phyloP scores from a whole-genome alignment of 2,888 invertebrate genomes.

The Aspidiotus destructor region DNA sequence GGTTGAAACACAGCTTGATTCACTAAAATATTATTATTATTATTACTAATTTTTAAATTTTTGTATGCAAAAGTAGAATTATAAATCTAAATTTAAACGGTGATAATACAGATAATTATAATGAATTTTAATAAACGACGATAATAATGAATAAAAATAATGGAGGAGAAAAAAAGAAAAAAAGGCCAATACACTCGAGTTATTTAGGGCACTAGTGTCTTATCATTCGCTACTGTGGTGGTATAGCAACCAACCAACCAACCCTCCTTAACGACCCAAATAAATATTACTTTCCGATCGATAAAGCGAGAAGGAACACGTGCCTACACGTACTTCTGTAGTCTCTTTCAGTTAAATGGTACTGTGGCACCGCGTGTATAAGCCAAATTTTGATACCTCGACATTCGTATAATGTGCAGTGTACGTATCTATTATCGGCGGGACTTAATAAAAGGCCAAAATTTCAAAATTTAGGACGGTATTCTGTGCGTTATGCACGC shows the following conservation, averaged over 20 bases:
- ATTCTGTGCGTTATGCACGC: no score
- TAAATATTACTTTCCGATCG: slow-evolving; percentile 32
- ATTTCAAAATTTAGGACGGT: no score
- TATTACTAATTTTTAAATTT: no score
- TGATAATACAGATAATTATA: neutral
- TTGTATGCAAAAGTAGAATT: no score
- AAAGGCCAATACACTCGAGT: slow-evolving; percentile 28
- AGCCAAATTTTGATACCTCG: no score
- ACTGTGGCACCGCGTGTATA: no score
- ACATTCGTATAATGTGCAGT: no score
- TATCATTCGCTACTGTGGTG: slow-evolving; percentile 26
- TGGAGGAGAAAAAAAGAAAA: slow-evolving; percentile 11
- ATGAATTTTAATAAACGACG: neutral
- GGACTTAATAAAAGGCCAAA: no score
- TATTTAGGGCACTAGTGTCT: slow-evolving; percentile 32
- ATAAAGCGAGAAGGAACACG: slow-evolving; percentile 32
- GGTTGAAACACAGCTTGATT: no score
- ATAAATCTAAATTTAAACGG: neutral
- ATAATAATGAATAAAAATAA: slow-evolving; percentile 9
- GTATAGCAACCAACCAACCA: slow-evolving; percentile 31
- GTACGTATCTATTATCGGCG: no score
- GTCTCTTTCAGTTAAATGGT: slow-evolving; percentile 16
- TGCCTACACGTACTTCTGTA: slow-evolving; percentile 23
- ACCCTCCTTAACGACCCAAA: slow-evolving; percentile 31
- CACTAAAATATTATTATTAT: no score